Evolutionary conservation across 92 coral and sea anemone genomes (phyloP), one percentile per base, ranked within the genome.

Genomic region (Phenganax marumi): DNA sequence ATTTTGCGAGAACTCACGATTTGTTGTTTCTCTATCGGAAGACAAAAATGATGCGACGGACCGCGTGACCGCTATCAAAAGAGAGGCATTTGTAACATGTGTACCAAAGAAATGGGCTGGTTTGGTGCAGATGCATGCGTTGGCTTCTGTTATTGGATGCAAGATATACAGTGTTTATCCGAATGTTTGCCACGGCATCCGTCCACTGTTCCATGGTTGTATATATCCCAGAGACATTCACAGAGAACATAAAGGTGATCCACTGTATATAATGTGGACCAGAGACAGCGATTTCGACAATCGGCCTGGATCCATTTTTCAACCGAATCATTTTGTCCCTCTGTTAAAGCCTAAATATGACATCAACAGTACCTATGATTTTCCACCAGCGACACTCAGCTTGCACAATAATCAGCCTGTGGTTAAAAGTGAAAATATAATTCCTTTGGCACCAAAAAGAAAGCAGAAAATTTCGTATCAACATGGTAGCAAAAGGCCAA

Each of bases 91-190:
- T 14, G 9, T 8, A 60, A 8, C 8, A 60, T 60, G 68, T 60
- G 68, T 60, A n/a, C 18, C 21, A 60, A 8, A 8, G 68, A 60
- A 60, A 60, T 60, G 68, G 68, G 8, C 68, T n/a, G n/a, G n/a
- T n/a, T n/a, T 60, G 68, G 68, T 60, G 68, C 68, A 77, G 68
- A 51, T 54, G 3, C 82, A 77, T 54, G 82, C 82, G 46, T 50
- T 76, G 65, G 81, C 81, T 16, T 76, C 65, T 53, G 58, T 76
- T 64, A 39, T 76, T 53, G 49, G 81, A 53, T 76, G 81, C 63
- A 43, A 53, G 18, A 76, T 76, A 0, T 46, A 76, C 63, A 64
- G 58, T 50, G 53, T 76, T 50, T 76, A 76, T 76, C 81, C 81
- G 53, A 24, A 76, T 53, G 58, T 76, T 53, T 53, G 63, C 71